phyloP scores from a whole-genome alignment of 2,888 invertebrate genomes.

The Lithophane leautieri region DNA sequence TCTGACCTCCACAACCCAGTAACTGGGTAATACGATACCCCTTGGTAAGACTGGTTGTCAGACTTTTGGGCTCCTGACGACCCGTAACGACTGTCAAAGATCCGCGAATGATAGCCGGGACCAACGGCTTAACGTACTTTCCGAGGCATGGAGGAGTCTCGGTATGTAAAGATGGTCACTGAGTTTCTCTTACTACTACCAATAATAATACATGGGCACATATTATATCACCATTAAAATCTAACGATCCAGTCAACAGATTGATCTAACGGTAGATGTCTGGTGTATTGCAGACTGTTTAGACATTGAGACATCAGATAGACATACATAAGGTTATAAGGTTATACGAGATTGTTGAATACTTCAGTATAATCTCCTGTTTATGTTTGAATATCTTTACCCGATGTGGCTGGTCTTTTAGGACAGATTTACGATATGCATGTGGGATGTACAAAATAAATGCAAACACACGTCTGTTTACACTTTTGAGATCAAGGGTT shows the following conservation, averaged over 20 bases:
- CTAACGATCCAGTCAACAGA: constrained; percentile 19
- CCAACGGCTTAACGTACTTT: too few species aligned
- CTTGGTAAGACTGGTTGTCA: too few species aligned
- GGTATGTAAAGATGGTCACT: too few species aligned
- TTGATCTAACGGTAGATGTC: constrained; percentile 34
- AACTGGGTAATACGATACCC: too few species aligned
- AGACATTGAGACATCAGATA: constrained; percentile 57
- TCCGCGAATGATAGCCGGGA: too few species aligned
- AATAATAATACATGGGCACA: background rate
- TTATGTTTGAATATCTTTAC: constrained; percentile 43
- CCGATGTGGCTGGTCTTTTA: constrained; percentile 27
- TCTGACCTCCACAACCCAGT: too few species aligned
- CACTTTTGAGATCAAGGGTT: constrained; percentile 31
- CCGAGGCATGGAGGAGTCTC: too few species aligned
- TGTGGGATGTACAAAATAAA: constrained; percentile 31
- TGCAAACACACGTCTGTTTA: constrained; percentile 18
- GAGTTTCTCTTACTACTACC: too few species aligned
- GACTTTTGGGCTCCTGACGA: too few species aligned
- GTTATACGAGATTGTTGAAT: constrained; percentile 45
- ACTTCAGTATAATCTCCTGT: constrained; percentile 33
- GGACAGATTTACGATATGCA: constrained; percentile 50
- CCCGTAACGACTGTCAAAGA: too few species aligned
- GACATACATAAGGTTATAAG: constrained; percentile 33
- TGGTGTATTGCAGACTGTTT: constrained; percentile 11
- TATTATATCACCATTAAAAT: constrained; percentile 24